phyloP scores from a whole-genome alignment of 1,140 invertebrate genomes.

The Cyclargus thomasi region DNA sequence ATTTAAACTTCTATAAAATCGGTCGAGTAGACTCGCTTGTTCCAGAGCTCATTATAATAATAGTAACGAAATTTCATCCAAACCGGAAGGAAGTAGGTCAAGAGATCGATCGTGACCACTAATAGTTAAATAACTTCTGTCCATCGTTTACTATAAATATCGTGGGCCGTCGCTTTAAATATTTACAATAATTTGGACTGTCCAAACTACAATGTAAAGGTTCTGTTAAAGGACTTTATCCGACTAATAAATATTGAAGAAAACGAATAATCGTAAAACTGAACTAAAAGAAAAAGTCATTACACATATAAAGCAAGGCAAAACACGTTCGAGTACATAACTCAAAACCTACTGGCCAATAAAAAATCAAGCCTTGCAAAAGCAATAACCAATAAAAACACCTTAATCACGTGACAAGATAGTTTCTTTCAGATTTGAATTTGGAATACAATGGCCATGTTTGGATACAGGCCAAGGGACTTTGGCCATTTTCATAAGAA shows the following conservation, averaged over 20 bases:
- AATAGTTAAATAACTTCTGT: conserved; percentile 3
- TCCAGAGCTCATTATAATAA: neutral
- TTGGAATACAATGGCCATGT: neutral
- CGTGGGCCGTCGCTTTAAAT: neutral
- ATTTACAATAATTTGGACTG: neutral
- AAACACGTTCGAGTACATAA: too few relatives aligned
- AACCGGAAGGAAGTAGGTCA: conserved; percentile 12
- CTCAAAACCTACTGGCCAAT: too few relatives aligned
- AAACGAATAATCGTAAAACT: too few relatives aligned
- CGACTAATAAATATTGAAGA: too few relatives aligned
- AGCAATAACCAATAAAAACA: neutral
- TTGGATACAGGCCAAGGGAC: conserved; percentile 1
- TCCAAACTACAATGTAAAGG: neutral
- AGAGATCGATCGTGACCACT: conserved; percentile 6
- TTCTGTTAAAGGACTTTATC: too few relatives aligned
- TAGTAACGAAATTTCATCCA: neutral
- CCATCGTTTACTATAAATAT: neutral
- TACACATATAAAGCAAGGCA: too few relatives aligned
- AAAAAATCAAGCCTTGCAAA: neutral
- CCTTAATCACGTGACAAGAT: neutral
- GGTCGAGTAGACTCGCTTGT: neutral
- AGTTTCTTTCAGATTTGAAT: neutral
- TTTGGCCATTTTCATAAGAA: neutral
- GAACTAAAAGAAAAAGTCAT: too few relatives aligned
- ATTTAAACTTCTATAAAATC: too few relatives aligned